Base-by-base conservation (phyloP, 2,888 invertebrate species). In the Sussaba pulchella region DNA sequence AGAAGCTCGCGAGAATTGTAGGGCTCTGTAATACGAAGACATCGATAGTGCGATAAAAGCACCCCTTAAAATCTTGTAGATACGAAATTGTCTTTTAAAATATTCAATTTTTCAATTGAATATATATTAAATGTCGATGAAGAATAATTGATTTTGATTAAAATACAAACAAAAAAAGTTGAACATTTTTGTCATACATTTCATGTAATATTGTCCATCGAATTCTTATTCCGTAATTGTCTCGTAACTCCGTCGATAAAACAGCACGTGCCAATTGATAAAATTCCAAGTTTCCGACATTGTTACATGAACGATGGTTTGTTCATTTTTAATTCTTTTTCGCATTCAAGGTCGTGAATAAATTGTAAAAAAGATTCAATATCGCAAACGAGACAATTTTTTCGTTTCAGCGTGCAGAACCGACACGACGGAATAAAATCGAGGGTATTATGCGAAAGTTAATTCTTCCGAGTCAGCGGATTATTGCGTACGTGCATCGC, bases 11-110 rank as follows among this genome's bases (percentile, higher is more conserved):
- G 17, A 36, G 31, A 43, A 64, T 21, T 70, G 17, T 26, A 74
- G 70, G 31, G 47, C 43, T 74, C 69, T 70, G 63, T 63, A 54
- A 50, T 14, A 12, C 14, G 17, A 17, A 45, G 61, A 31, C 26
- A 52, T 73, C 31, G 31, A 31, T 54, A 43, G 50, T 1, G 9
- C 21, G 39, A 52, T 26, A 31, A 41, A 52, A 19, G 8, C 50
- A 52, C 31, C 6, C 31, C 4, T 6, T 31, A 6, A 2, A 31
- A 31, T 31, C n/a, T n/a, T n/a, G n/a, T n/a, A n/a, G n/a, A n/a
- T n/a, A n/a, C n/a, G n/a, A n/a, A n/a, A n/a, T n/a, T n/a, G n/a
- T n/a, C n/a, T n/a, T n/a, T n/a, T n/a, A n/a, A n/a, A n/a, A n/a
- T n/a, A n/a, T n/a, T n/a, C n/a, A n/a, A n/a, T n/a, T n/a, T n/a